Evolutionary conservation across 2,113 vertebrate species (phyloP).

Genomic region (Picathartes gymnocephalus): DNA sequence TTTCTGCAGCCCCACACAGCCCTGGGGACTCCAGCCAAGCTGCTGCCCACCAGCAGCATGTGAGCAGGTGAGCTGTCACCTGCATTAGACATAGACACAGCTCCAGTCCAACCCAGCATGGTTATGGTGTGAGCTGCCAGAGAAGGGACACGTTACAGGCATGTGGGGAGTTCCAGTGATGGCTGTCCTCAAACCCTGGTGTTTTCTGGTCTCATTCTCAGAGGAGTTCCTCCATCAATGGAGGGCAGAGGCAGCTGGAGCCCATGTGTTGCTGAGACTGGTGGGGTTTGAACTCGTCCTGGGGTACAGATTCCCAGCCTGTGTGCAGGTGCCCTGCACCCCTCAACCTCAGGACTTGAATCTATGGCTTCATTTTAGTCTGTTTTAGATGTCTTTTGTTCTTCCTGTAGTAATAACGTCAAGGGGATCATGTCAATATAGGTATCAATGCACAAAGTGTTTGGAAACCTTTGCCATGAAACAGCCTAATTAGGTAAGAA

Average conservation of each 20-base stretch:
- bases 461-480: not conserved
- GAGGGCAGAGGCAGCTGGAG: not conserved
- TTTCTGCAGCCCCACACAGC: fast-evolving
- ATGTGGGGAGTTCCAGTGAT: fast-evolving
- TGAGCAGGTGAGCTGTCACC: not conserved
- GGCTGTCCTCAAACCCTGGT: not conserved
- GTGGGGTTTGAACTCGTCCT: fast-evolving
- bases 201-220: not conserved
- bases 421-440: not conserved
- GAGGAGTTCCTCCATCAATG: fast-evolving
- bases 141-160: not conserved
- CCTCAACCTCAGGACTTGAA: not conserved
- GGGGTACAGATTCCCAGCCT: not conserved
- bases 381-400: not conserved
- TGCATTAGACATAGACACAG: fast-evolving
- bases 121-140: no score
- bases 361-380: not conserved
- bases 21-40: not conserved
- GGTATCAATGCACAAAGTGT: fast-evolving
- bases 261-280: fast-evolving
- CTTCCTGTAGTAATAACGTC: not conserved
- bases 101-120: not conserved
- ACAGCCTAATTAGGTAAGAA: not conserved
- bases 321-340: not conserved
- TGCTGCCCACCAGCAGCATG: not conserved